Evolutionary conservation across 1,140 invertebrate genomes (phyloP), one percentile per base, ranked within the genome.

Genomic region (Orchestia grillus): DNA sequence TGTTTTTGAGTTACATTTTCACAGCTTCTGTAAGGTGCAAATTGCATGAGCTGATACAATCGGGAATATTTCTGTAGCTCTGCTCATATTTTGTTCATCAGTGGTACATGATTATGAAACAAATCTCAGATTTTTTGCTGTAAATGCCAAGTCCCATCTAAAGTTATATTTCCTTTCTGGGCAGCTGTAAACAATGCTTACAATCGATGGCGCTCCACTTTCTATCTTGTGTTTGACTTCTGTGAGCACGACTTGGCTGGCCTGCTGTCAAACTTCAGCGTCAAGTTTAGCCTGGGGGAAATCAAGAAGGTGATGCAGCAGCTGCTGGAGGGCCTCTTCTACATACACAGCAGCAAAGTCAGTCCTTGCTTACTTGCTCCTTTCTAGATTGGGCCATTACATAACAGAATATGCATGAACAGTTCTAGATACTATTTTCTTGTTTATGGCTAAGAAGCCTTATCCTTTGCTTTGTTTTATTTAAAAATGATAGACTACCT

Each of bases 231-330:
- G 0, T 99, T 99, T 97, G 99, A 99, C 97, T 99, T 99, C 97
- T 99, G 99, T 97, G 99, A 99, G 97, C 99, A 99, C 97, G 99
- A 99, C 98, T 98, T 99, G 92, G 99, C 99, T 47, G 99, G 99
- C 15, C 98, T 99, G 53, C 97, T 99, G 11, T 99, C 99, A 19
- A 99, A 99, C 97, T 98, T 98, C 15, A 99, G 99, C 97, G 99
- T 99, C 0, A 99, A 99, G 98, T 99, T 99, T 97, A 98, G 98
- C 98, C 98, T 99, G 97, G 99, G 99, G 15, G 99, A 99, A 98
- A 99, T 99, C 87, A 99, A 99, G 97, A 99, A 99, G 98, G 99
- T 99, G 0, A 99, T 99, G 98, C 99, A 99, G 97, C 99, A 99
- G 97, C 97, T 99, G 44, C 97, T 99, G 0, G 99, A 99, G 97